phyloP scores from a whole-genome alignment of 2,113 vertebrate species.

The Hepsetus odoe region DNA sequence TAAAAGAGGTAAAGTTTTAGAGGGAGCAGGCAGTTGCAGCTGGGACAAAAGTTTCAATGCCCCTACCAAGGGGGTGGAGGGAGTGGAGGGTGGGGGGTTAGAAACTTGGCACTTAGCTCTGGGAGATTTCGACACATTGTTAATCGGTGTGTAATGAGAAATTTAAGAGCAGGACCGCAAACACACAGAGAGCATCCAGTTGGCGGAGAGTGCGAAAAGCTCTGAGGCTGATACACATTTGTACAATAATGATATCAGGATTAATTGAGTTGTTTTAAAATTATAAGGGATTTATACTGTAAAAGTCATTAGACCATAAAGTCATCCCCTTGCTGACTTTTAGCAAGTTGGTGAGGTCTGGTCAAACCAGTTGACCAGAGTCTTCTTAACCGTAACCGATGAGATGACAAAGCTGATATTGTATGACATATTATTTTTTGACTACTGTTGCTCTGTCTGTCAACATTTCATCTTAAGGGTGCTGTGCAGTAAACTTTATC shows the following conservation, averaged over 20 bases:
- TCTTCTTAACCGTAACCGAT: no score
- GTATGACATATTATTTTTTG: no score
- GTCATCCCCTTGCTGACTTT: no score
- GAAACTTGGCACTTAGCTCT: slow-evolving; percentile 33
- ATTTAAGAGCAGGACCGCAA: slow-evolving; percentile 51
- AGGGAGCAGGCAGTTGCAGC: slow-evolving; percentile 1
- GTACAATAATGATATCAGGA: slow-evolving; percentile 22
- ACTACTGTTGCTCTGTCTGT: no score
- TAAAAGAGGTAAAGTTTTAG: slow-evolving; percentile 13
- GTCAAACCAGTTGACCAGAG: no score
- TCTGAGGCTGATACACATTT: slow-evolving; percentile 24
- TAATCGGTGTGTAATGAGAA: slow-evolving; percentile 56
- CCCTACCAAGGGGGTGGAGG: slow-evolving; percentile 5
- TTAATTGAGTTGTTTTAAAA: not conserved
- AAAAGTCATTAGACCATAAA: not conserved
- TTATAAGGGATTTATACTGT: not conserved
- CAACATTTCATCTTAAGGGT: no score
- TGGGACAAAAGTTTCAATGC: slow-evolving; percentile 22
- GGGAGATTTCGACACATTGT: slow-evolving; percentile 54
- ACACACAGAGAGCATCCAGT: slow-evolving; percentile 41
- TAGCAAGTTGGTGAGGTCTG: no score
- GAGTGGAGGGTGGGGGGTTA: not conserved
- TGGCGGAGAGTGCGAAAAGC: slow-evolving; percentile 7
- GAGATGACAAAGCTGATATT: no score
- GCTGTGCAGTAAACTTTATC: no score